Base-by-base conservation (phyloP, 2,113 vertebrate species). In the Chinchilla lanigera region DNA sequence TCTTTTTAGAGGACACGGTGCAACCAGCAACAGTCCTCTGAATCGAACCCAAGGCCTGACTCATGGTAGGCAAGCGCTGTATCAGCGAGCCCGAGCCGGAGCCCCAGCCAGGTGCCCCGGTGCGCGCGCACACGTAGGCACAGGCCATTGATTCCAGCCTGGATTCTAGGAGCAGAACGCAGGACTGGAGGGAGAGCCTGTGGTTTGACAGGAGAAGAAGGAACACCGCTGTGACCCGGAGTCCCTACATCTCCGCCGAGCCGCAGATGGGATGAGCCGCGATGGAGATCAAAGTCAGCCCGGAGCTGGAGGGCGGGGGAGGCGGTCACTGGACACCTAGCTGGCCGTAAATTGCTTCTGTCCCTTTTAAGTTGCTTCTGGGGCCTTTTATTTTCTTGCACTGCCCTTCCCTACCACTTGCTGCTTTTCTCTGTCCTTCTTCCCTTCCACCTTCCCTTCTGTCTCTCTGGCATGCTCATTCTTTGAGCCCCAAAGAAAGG, bases 231-330 rank as follows among this genome's bases (percentile, higher is more conserved):
- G 41, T 90, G 80, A 95, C 88, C 81, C 69, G 86, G 95, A 71
- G 85, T 95, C 56, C 63, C 82, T 89, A 58, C 67, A 73, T 61
- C 28, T 93, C 81, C 82, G 97, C 60, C 54, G 78, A 63, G 89
- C 54, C 95, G 92, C 92, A 93, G 90, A 97, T 93, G 97, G 82
- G 87, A 80, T 1, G 28, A 96, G 88, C 61, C 10, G 50, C 69
- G 94, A 85, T 69, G 30, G 89, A 97, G 96, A 97, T 97, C 96
- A 97, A 97, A 98, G 96, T 52, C 52, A 60, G 19, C 26, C 4
- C 1, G 26, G 84, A 56, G 44, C 73, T 10, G 8, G 80, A 83
- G 80, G 80, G 73, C 91, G 86, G 95, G 77, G 11, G 71, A 75
- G 58, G 86, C 60, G 78, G 73, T 9, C 5, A 3, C 54, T 38